Percentiles rank a stretch among this genome's conserved stretches.
Conservation (phyloP, 2,797 vertebrate genomes). For the Melanotaenia nigrans region DNA sequence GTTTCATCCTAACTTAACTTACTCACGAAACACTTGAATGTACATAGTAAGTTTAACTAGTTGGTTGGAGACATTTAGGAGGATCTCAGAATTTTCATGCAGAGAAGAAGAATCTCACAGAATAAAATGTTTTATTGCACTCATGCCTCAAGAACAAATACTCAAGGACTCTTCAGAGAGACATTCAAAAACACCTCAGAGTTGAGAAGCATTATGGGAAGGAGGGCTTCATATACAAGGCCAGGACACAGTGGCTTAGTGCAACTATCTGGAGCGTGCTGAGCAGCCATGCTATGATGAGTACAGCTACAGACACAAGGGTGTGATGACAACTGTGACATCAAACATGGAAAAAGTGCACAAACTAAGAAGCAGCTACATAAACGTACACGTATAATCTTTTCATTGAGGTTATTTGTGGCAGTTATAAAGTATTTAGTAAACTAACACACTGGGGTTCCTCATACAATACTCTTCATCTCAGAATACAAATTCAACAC, state of each 20-base stretch:
- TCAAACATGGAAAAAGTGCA: slow-evolving; percentile 40
- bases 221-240: slow-evolving; percentile 32
- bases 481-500: slow-evolving; percentile 58
- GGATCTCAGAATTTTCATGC: not conserved
- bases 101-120: slow-evolving; percentile 44
- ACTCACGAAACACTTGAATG: not conserved
- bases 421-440: slow-evolving; percentile 49
- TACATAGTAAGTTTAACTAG: not conserved
- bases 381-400: slow-evolving; percentile 34
- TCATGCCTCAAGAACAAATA: slow-evolving; percentile 66
- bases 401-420: slow-evolving; percentile 61
- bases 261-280: slow-evolving; percentile 56
- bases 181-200: slow-evolving; percentile 45
- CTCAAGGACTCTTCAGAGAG: slow-evolving; percentile 48
- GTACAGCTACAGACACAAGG: slow-evolving; percentile 49
- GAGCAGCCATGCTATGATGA: slow-evolving; percentile 63
- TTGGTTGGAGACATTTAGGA: not conserved
- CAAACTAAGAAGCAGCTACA: slow-evolving; percentile 47
- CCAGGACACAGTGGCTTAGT: slow-evolving; percentile 66
- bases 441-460: slow-evolving; percentile 58
- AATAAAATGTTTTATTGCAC: slow-evolving; percentile 78
- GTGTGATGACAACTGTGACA: slow-evolving; percentile 29
- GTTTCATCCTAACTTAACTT: not conserved
- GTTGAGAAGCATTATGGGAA: slow-evolving; percentile 43
- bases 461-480: slow-evolving; percentile 35